Evolutionary conservation across 2,113 vertebrate species (phyloP), one percentile per base, ranked within the genome.

Genomic region (Azemiops feae): DNA sequence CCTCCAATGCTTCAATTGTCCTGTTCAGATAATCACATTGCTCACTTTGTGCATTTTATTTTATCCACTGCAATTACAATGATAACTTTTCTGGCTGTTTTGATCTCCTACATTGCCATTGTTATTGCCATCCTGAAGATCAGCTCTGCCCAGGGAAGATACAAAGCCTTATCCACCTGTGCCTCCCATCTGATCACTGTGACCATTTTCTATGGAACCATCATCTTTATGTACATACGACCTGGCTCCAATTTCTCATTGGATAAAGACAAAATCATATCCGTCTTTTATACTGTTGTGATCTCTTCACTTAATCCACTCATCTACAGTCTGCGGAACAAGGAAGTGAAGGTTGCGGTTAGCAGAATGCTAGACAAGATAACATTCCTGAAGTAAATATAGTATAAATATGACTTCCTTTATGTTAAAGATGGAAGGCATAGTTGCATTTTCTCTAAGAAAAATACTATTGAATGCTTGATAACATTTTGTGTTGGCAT

Each of bases 271-370:
- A 87, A 96, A 91, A 92, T 94, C 2, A 90, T 95, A 23, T 74
- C 94, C 64, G 16, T 96, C 1, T 96, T 96, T 92, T 96, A 95
- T 14, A 96, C 94, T 7, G 89, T 95, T 91, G 45, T 95, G 30
- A 91, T 54, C 1, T 94, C 95, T 0, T 89, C 94, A 89, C 69
- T 95, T 93, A 95, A 95, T 30, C 94, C 94, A 5, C 94, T 96
- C 81, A 96, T 96, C 53, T 96, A 95, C 1, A 95, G 93, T 11
- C 90, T 96, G 22, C 94, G 94, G 90, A 95, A 96, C 60, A n/a
- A 89, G 22, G 95, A 96, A 43, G 58, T 95, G 23, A 96, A 95
- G 93, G 93, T 90, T 92, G 94, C 89, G 10, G 90, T 94, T 88
- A 94, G 55, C 25, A 95, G 93, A 27, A 57, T 95, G 18, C 94